Base-by-base conservation (phyloP, 2,797 vertebrate genomes). In the Oreochromis mossambicus region DNA sequence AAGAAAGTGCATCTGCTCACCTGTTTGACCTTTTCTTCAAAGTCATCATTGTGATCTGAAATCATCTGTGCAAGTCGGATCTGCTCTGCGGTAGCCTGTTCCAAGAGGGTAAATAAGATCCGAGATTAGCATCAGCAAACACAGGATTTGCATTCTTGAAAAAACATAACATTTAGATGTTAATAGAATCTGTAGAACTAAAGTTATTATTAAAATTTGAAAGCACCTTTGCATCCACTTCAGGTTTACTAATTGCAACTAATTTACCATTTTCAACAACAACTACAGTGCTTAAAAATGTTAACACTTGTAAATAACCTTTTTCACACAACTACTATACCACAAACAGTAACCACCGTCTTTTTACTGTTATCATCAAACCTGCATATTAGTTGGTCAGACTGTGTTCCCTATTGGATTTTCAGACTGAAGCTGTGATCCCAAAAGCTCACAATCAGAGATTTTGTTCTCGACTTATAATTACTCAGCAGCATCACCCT, bases 1-100 rank as follows among this genome's bases (percentile, higher is more conserved):
- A 63, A 36, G 15, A 21, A 78, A 41, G 66, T 68, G 1, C 2
- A 46, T 56, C 26, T 52, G 43, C 88, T 94, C 85, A 99, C 99
- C 97, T 99, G 98, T 97, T 99, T 99, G 95, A 99, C 98, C 92
- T 99, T 99, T 95, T 98, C 98, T 90, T 99, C 98, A 96, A 99
- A 99, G 96, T 99, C 99, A 86, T 99, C 99, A 29, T 99, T 99
- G 95, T 99, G 98, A 96, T 99, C 98, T 76, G 98, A 99, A 96
- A 99, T 99, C 98, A 99, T 99, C 97, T 99, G 98, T 89, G 98
- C 98, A 89, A 99, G 98, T 96, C 98, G 96, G 94, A 99, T 99
- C 95, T 99, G 99, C 97, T 99, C 99, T 6, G 98, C 98, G 43
- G 99, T 99, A 89, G 99, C 99, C 99, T 99, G 89, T 52, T 77